Evolutionary conservation across 2,797 vertebrate species (phyloP).

Genomic region (Monodelphis domestica): DNA sequence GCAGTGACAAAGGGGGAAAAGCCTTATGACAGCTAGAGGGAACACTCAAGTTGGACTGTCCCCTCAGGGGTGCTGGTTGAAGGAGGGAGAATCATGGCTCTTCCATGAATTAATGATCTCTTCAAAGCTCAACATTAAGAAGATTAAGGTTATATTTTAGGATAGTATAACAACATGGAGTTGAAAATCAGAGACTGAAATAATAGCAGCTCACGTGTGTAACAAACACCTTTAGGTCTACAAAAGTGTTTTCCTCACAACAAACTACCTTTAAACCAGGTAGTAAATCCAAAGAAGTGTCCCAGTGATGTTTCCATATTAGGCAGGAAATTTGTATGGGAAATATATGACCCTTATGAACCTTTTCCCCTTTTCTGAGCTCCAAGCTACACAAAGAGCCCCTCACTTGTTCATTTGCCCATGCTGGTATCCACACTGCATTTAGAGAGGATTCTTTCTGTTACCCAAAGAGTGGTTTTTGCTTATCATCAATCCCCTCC

Average conservation of each 20-base stretch:
- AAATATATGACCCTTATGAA: background rate
- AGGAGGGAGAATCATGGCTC: background rate
- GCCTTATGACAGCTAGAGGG: background rate
- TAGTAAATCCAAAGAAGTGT: background rate
- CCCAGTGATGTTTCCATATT: background rate
- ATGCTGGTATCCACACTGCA: background rate
- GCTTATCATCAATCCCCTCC: background rate
- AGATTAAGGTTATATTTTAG: background rate
- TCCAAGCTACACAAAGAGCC: background rate
- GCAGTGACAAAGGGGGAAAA: background rate
- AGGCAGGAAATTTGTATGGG: background rate
- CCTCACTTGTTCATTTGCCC: background rate
- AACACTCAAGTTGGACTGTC: background rate
- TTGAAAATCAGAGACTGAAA: background rate
- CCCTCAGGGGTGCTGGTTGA: background rate
- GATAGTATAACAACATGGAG: background rate
- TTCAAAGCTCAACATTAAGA: background rate
- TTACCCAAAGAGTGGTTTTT: background rate
- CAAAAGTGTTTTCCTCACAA: background rate
- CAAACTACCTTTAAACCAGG: background rate
- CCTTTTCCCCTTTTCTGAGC: background rate
- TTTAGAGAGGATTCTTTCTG: background rate
- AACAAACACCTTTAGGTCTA: background rate
- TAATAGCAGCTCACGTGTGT: background rate
- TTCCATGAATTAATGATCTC: background rate